These are phyloP conservation scores for Drosophila bocki DNA, from an alignment of 1,140 invertebrate species.

Conservation along the genomic window DNA sequence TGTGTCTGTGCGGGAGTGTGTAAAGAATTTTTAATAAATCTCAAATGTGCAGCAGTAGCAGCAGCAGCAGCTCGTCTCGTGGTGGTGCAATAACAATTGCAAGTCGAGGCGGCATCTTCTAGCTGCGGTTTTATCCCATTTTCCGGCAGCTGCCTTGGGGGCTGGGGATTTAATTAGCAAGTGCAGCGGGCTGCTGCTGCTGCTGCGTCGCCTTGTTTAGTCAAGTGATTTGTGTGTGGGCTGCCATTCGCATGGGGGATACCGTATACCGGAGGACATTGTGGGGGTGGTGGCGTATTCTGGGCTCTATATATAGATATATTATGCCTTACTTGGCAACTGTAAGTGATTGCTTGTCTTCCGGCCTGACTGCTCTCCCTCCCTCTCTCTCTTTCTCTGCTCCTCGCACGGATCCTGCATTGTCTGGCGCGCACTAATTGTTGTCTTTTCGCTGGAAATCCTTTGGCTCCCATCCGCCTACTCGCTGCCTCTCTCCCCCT, in stretches of 20 bases:
- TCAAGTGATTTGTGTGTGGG: conserved; percentile 77
- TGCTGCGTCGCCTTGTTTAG: conserved; percentile 78
- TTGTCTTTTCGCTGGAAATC: conserved; percentile 46
- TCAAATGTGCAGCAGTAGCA: conserved; percentile 78
- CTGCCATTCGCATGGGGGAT: conserved; percentile 37
- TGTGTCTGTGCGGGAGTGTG: conserved; percentile 47
- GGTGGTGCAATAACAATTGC: conserved; percentile 66
- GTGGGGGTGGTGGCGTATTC: not conserved
- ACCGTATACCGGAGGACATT: conserved; percentile 8
- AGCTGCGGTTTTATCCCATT: conserved; percentile 35
- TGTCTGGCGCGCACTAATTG: conserved; percentile 63
- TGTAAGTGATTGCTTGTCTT: conserved; percentile 82
- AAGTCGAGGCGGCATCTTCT: conserved; percentile 70
- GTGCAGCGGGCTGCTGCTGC: conserved; percentile 66
- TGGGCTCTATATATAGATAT: conserved; percentile 4
- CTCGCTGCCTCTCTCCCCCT: conserved; percentile 37
- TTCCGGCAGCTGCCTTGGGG: conserved; percentile 38
- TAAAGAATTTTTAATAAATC: conserved; percentile 85
- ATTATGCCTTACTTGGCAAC: conserved; percentile 50
- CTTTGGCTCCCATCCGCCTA: conserved; percentile 27
- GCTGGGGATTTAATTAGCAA: conserved; percentile 83
- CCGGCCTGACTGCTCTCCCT: conserved; percentile 32
- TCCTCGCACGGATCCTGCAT: conserved; percentile 36
- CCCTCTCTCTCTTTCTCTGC: not conserved
- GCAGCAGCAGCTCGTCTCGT: conserved; percentile 13